Base-by-base conservation (phyloP, 2,113 vertebrate genomes). In the Gadus chalcogrammus region DNA sequence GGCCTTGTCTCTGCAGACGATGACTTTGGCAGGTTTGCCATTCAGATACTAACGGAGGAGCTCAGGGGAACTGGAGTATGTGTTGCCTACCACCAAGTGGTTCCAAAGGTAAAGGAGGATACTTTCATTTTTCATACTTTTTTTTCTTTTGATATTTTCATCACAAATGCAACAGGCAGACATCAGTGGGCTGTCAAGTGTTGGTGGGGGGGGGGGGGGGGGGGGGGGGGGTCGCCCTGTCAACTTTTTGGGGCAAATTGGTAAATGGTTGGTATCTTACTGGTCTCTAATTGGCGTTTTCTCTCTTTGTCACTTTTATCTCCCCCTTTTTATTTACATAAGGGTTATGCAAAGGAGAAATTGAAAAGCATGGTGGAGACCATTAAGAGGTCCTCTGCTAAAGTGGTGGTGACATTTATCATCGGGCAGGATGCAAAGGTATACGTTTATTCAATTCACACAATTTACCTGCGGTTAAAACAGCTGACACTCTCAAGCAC, bases 11-110 rank as follows among this genome's bases (percentile, higher is more conserved):
- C 76, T 55, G 84, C 70, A 15, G 79, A 85, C 64, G 84, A 87
- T 70, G 83, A 85, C 38, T 90, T 85, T 64, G 87, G 79, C 42
- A 85, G 75, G 81, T 84, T 75, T 75, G 85, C 81, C 17, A 79
- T 88, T 53, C 77, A 81, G 52, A 73, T 83, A 64, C 76, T 90
- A n/a, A 71, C 78, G 58, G 64, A 84, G 59, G 80, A 88, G 62
- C 71, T 89, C 55, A 71, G 68, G 18, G 68, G 71, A 70, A 77
- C 67, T 5, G 77, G 76, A 15, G 65, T 87, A 42, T 90, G 85
- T 55, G 64, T 89, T 27, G 77, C 75, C 22, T 89, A 86, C 61
- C 24, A 77, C 60, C 79, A 88, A 67, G 73, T 84, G 15, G 84
- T 90, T 56, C 82, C 82, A 28, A 84, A 81, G 53, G 58, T 80